phyloP scores from a whole-genome alignment of 1,140 invertebrate genomes.

The Brachionus asplanchnoidis region DNA sequence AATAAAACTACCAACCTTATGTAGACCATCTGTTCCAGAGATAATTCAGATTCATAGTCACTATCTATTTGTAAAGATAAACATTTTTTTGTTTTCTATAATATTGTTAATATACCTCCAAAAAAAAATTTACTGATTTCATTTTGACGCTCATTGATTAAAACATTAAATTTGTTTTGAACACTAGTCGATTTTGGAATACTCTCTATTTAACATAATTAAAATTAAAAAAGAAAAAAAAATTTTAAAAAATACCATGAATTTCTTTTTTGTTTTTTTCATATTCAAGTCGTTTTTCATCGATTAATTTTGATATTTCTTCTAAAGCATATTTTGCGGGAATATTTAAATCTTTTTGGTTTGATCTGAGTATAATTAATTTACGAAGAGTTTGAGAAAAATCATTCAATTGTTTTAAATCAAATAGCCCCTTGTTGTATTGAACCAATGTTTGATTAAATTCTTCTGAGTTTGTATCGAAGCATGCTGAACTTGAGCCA shows the following conservation, averaged over 20 bases:
- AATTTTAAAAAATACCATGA: background rate
- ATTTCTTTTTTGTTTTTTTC: background rate
- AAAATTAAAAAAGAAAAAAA: background rate
- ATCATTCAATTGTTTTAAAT: background rate
- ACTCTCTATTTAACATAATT: background rate
- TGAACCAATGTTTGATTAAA: background rate
- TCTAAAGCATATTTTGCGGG: background rate
- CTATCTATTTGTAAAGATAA: background rate
- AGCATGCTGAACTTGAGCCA: background rate
- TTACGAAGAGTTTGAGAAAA: background rate
- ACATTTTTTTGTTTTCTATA: background rate
- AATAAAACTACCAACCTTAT: background rate
- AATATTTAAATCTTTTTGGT: background rate
- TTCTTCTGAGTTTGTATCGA: background rate
- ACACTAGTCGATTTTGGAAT: background rate
- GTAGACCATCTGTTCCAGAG: background rate
- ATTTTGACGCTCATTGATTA: background rate
- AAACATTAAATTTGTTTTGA: too few species aligned
- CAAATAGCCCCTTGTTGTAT: background rate
- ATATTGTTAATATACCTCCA: background rate
- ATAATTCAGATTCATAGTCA: background rate
- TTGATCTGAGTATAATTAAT: background rate
- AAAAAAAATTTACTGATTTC: background rate
- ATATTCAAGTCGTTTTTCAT: conserved; percentile 11
- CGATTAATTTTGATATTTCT: background rate